A percentile compares a stretch with the other conserved stretches of the same genome.
Evolutionary conservation across 2,888 invertebrate species (phyloP).

Genomic region (Dromius quadrimaculatus): DNA sequence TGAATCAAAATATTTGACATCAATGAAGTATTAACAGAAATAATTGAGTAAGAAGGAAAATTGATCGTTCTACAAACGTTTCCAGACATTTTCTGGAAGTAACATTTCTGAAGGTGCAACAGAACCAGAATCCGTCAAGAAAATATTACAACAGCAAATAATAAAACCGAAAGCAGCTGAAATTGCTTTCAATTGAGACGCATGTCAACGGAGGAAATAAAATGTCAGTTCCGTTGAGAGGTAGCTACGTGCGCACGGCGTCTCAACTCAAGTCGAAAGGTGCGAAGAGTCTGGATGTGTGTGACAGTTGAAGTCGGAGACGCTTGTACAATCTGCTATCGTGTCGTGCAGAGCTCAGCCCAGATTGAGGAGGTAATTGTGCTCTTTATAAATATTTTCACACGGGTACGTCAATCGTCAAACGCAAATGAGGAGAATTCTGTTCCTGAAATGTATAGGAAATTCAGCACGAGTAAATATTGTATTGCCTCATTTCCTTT

Average conservation of each 20-base stretch:
- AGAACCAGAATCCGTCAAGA: background rate
- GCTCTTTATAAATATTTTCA: conserved; percentile 34
- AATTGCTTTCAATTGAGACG: conserved; percentile 57
- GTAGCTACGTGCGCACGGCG: conserved; percentile 10
- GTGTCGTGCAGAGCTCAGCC: background rate
- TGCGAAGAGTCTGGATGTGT: conserved; percentile 23
- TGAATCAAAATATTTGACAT: background rate
- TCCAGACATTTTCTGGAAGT: conserved; percentile 22
- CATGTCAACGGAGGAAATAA: conserved; percentile 57
- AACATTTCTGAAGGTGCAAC: conserved; percentile 19
- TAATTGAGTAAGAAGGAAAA: conserved; percentile 27
- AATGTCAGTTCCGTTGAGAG: conserved; percentile 55
- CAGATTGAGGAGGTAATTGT: conserved; percentile 38
- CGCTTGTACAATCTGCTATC: background rate
- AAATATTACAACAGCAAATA: conserved; percentile 50
- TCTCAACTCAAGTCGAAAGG: conserved; percentile 7
- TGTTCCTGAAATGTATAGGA: conserved; percentile 27
- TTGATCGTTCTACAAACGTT: conserved; percentile 28
- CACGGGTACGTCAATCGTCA: conserved; percentile 34
- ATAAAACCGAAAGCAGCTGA: conserved; percentile 52
- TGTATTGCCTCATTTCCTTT: conserved; percentile 11
- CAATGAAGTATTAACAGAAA: conserved; percentile 21
- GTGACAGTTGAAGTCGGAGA: conserved; percentile 14
- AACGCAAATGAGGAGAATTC: conserved; percentile 37
- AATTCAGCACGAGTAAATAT: conserved; percentile 27